phyloP scores from a whole-genome alignment of 1,140 invertebrate genomes.

The Drosophila sproati region DNA sequence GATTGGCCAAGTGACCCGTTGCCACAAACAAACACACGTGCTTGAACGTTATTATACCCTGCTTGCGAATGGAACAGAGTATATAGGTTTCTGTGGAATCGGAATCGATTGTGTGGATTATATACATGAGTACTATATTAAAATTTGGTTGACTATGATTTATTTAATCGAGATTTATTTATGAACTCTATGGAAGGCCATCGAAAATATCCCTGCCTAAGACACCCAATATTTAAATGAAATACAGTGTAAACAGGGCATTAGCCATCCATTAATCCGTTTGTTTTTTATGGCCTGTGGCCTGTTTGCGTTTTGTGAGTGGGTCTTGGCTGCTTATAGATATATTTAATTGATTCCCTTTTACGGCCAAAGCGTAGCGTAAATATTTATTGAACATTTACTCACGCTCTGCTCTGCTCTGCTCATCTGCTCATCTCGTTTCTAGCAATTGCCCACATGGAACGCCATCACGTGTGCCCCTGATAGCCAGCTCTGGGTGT shows the following conservation, averaged over 20 bases:
- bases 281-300: conserved; percentile 47
- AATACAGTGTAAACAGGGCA: no score
- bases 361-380: conserved; percentile 56
- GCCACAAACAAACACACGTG: conserved; percentile 26
- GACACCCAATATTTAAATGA: no score
- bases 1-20: conserved; percentile 47
- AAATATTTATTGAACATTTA: conserved; percentile 63
- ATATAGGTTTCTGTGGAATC: neutral
- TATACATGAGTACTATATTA: no score
- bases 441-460: conserved; percentile 87
- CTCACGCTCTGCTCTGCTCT: conserved; percentile 14
- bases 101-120: no score
- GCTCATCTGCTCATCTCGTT: conserved; percentile 1
- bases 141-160: no score
- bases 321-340: conserved; percentile 37
- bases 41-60: conserved; percentile 16
- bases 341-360: conserved; percentile 74
- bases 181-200: no score
- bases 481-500: conserved; percentile 86
- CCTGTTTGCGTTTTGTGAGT: conserved; percentile 3
- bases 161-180: no score
- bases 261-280: no score
- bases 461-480: conserved; percentile 89
- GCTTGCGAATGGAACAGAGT: neutral
- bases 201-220: no score